Conservation (phyloP, 2,797 vertebrate species). For the Eutrigla gurnardus region DNA sequence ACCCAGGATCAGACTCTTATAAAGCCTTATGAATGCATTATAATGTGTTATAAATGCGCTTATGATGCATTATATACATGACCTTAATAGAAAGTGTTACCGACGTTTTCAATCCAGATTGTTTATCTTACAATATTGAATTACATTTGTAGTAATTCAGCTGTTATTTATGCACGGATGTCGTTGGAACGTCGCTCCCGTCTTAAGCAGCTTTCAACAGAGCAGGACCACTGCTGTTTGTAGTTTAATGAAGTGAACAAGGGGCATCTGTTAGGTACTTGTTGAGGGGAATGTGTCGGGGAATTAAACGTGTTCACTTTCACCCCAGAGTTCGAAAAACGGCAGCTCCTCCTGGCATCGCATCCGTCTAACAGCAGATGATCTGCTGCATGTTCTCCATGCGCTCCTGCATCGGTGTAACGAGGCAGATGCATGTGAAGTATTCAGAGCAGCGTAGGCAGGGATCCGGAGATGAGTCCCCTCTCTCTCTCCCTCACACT, state of each 20-base stretch:
- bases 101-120: background rate
- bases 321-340: background rate
- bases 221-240: background rate
- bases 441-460: slow-evolving; percentile 63
- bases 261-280: background rate
- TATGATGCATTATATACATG: no score
- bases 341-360: slow-evolving; percentile 12
- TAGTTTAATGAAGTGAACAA: slow-evolving; percentile 1
- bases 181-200: background rate
- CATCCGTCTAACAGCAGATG: background rate
- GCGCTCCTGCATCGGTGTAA: slow-evolving; percentile 38
- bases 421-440: slow-evolving; percentile 56
- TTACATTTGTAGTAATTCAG: background rate
- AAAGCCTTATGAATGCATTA: no score
- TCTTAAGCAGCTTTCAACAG: background rate
- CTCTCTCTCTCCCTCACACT: background rate
- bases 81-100: background rate
- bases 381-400: slow-evolving; percentile 26
- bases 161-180: background rate
- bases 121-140: slow-evolving; percentile 1
- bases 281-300: background rate
- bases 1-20: no score
- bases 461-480: slow-evolving; percentile 59
- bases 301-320: slow-evolving; percentile 14
- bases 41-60: no score